Conservation (phyloP, 2,797 vertebrate species). For the Sebastes miniatus region DNA sequence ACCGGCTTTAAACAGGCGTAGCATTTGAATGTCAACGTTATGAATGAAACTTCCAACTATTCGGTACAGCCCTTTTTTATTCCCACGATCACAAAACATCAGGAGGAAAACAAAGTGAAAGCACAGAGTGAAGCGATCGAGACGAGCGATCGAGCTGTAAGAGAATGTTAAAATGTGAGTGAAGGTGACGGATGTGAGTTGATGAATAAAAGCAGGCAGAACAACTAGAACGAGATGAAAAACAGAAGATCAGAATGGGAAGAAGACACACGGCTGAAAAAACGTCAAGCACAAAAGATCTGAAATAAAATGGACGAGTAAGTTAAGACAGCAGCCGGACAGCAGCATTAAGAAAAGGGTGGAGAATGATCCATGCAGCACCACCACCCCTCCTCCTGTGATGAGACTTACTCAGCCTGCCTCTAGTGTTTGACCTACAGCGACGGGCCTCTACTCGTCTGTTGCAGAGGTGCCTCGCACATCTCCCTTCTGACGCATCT, state of each 20-base stretch:
- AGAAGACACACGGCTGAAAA: not conserved
- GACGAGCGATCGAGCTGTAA: conserved; percentile 16
- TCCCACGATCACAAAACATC: not conserved
- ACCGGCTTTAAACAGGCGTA: too few species aligned
- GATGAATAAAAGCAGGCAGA: not conserved
- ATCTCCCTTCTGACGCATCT: conserved; percentile 98
- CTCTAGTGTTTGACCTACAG: conserved; percentile 77
- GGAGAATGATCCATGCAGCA: conserved; percentile 54
- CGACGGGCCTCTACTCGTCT: conserved; percentile 87
- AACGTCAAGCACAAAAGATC: not conserved
- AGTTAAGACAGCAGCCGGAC: not conserved
- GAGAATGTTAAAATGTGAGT: conserved; percentile 12
- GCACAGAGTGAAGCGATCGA: not conserved
- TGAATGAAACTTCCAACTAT: too few species aligned
- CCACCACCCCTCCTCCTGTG: not conserved
- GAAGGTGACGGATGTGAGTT: not conserved
- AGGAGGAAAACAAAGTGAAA: not conserved
- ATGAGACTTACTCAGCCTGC: conserved; percentile 80
- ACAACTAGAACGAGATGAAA: not conserved
- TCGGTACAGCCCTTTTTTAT: not conserved
- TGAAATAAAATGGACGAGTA: not conserved
- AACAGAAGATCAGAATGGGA: not conserved
- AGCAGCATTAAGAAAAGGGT: not conserved
- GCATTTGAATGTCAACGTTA: too few species aligned
- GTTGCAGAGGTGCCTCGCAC: conserved; percentile 96